Evolutionary conservation across 2,888 invertebrate genomes (phyloP), one percentile per base, ranked within the genome.

Genomic region (Linnaemya vulpina): DNA sequence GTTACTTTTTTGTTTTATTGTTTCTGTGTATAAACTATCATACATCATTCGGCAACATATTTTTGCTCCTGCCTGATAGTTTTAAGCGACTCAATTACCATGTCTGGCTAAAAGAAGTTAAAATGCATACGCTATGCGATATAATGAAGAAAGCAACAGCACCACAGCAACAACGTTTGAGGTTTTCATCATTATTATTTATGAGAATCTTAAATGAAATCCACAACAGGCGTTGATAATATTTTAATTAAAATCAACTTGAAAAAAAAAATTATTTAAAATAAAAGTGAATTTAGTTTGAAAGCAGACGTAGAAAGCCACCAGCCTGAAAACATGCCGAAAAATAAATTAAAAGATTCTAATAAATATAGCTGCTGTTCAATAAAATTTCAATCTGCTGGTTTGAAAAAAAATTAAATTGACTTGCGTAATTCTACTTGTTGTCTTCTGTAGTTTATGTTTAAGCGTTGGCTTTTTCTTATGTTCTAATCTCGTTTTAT

Each of bases 151-250:
- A 46, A 46, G 35, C 2, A 46, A 43, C 35, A 55, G 3, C 40
- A n/a, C n/a, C n/a, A n/a, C 65, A 68, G n/a, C 51, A 62, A 11
- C 40, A 75, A 60, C 38, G 51, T 51, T 51, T 25, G 20, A 80
- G 67, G 55, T 77, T 84, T 81, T 77, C 84, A 81, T 84, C 84
- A 81, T 71, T 73, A 55, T 67, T 73, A 84, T 84, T 84, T 84
- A 84, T 84, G 84, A 62, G 80, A 81, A 81, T 84, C 77, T 84
- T 84, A 84, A 84, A 84, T 81, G 80, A 77, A 84, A 74, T 17
- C 77, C 68, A 81, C 84, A 81, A 63, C 80, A 84, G 77, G 76
- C 84, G 79, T 81, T 77, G 80, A 77, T 81, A 84, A 84, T 84
- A 81, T 84, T 84, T 84, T 84, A 84, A 81, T 84, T 84, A 81